Evolutionary conservation across 2,888 invertebrate genomes (phyloP).

Genomic region (Lepidocyrtinus sp.): DNA sequence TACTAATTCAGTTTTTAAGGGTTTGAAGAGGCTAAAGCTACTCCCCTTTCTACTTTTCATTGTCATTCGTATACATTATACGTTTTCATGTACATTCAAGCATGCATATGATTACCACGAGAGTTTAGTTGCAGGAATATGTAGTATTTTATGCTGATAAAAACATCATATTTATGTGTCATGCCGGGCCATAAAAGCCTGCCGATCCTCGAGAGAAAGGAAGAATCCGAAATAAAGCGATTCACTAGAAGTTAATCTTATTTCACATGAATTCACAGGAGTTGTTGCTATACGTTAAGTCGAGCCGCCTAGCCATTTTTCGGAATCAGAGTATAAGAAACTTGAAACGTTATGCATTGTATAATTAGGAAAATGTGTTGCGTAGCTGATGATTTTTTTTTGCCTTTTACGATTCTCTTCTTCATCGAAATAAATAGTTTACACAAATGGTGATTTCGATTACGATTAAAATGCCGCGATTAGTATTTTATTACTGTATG

Average conservation of each 20-base stretch:
- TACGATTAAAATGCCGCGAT: not conserved
- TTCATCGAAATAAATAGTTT: too few species aligned
- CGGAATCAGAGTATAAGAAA: too few species aligned
- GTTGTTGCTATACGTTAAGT: too few species aligned
- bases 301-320: too few species aligned
- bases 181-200: slow-evolving; percentile 42
- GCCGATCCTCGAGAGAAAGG: slow-evolving; percentile 41
- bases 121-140: too few species aligned
- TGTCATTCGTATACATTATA: not conserved
- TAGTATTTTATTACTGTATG: slow-evolving; percentile 11
- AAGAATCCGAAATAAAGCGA: not conserved
- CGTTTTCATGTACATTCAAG: too few species aligned
- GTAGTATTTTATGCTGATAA: slow-evolving; percentile 19
- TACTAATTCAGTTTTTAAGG: not conserved
- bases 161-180: slow-evolving; percentile 42
- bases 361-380: too few species aligned
- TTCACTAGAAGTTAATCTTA: slow-evolving; percentile 5
- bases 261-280: not conserved
- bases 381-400: too few species aligned
- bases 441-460: not conserved
- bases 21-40: not conserved
- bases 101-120: too few species aligned
- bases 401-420: too few species aligned
- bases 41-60: not conserved
- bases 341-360: too few species aligned